These are phyloP conservation scores for Heteronetta atricapilla DNA, from an alignment of 2,113 vertebrate species.

Conservation along the genomic window DNA sequence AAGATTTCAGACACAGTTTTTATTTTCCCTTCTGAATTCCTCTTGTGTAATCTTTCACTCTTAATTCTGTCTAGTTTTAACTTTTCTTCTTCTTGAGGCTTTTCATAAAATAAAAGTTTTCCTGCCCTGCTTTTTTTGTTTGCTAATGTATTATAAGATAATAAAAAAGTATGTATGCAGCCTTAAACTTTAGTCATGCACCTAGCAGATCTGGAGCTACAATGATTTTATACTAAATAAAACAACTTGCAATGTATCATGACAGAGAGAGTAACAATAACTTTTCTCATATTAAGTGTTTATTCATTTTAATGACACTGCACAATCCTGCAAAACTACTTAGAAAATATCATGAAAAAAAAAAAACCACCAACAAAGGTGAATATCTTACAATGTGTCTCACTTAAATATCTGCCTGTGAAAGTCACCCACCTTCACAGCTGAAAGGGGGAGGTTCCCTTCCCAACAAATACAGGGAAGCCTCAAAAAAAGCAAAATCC, in stretches of 20 bases:
- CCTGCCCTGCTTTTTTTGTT: not conserved
- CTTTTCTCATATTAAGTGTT: not conserved
- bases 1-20: not conserved
- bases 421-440: not conserved
- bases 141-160: not conserved
- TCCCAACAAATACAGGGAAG: not conserved
- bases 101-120: not conserved
- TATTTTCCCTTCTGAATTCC: not conserved
- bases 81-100: not conserved
- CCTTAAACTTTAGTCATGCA: not conserved
- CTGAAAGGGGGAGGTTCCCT: not conserved
- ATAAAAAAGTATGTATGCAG: not conserved
- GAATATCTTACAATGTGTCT: not conserved
- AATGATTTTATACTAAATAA: not conserved
- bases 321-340: not conserved
- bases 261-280: not conserved
- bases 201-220: not conserved
- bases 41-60: not conserved
- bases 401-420: accelerated
- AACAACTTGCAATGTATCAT: not conserved
- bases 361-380: not conserved
- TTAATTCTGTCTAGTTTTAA: not conserved
- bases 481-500: not conserved
- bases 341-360: not conserved
- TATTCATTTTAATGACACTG: not conserved